These are phyloP conservation scores for Gadopsis bispinosus DNA, from an alignment of 2,797 vertebrate species.

Conservation along the genomic window DNA sequence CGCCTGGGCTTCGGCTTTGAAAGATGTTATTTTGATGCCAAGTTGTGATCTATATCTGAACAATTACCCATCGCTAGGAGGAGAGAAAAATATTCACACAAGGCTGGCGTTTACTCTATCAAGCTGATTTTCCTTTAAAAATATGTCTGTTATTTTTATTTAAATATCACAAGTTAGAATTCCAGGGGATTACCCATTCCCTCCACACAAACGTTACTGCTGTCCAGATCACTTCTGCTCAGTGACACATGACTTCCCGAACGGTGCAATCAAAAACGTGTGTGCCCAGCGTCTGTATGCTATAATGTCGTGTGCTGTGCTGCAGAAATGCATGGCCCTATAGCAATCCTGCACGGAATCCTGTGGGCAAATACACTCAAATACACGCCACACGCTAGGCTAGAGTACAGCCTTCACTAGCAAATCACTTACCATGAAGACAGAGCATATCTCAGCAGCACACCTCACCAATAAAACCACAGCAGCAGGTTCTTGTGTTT, in stretches of 20 bases:
- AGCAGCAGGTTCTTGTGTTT: conserved; percentile 1
- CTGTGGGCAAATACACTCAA: background rate
- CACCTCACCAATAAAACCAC: conserved; percentile 9
- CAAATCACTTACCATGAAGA: background rate
- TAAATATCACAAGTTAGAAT: background rate
- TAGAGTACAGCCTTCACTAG: conserved; percentile 5
- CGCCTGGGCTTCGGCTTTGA: background rate
- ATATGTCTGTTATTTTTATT: background rate
- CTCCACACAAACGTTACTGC: background rate
- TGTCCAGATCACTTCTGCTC: background rate
- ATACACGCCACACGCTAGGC: background rate
- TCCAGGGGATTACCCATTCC: background rate
- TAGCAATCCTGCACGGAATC: background rate
- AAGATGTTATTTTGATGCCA: conserved; percentile 24
- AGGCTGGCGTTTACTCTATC: background rate
- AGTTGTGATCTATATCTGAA: background rate
- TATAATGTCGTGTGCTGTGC: background rate
- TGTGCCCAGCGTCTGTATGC: background rate
- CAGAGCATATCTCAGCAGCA: background rate
- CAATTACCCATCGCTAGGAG: background rate
- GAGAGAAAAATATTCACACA: background rate
- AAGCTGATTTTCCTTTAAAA: background rate
- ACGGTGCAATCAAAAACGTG: background rate
- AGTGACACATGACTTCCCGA: background rate
- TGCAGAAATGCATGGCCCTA: background rate